Evolutionary conservation across 2,113 vertebrate genomes (phyloP).

Genomic region (Spizaetus ornatus): DNA sequence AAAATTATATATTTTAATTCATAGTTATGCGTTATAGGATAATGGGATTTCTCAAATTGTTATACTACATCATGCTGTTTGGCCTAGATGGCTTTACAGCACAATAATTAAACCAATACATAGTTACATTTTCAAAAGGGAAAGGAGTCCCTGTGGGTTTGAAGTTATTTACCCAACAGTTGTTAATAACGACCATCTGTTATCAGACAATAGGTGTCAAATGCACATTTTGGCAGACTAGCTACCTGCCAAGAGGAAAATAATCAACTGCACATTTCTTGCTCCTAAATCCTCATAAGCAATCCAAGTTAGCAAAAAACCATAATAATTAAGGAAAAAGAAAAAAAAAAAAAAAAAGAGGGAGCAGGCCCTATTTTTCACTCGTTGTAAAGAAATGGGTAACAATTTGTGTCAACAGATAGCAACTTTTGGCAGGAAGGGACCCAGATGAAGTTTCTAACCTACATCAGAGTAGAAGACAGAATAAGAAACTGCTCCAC

Average conservation of each 20-base stretch:
- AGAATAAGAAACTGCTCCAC: background rate
- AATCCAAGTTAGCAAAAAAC: background rate
- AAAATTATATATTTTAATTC: slow-evolving; percentile 48
- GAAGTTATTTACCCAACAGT: slow-evolving; percentile 57
- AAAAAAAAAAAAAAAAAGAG: background rate
- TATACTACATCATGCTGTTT: slow-evolving; percentile 43
- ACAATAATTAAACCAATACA: slow-evolving; percentile 48
- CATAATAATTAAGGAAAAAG: background rate
- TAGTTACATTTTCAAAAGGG: slow-evolving; percentile 30
- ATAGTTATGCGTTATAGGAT: slow-evolving; percentile 2
- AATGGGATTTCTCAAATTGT: slow-evolving; percentile 37
- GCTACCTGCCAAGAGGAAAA: slow-evolving; percentile 52
- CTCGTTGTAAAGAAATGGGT: background rate
- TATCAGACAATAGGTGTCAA: slow-evolving; percentile 66
- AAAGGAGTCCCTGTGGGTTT: slow-evolving; percentile 26
- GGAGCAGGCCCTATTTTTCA: background rate
- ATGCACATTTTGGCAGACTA: slow-evolving; percentile 54
- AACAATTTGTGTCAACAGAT: background rate
- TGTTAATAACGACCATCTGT: slow-evolving; percentile 56
- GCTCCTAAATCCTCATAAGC: background rate
- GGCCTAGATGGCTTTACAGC: slow-evolving; percentile 20
- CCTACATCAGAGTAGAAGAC: background rate
- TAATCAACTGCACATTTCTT: slow-evolving; percentile 57
- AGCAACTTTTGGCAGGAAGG: background rate
- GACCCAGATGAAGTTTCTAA: background rate